Evolutionary conservation across 2,888 invertebrate species (phyloP).

Genomic region (Mycalesis mineus): DNA sequence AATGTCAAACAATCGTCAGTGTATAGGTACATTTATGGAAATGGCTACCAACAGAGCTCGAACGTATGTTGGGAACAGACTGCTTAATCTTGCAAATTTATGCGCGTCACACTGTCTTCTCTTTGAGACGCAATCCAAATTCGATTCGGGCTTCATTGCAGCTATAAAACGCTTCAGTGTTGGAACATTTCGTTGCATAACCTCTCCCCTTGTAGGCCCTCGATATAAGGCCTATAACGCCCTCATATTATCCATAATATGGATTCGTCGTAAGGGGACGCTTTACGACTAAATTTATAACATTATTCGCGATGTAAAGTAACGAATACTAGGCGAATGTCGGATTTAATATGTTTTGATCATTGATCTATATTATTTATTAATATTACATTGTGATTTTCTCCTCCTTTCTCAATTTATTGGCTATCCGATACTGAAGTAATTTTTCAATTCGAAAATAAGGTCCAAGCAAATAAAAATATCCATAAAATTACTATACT

Average conservation of each 20-base stretch:
- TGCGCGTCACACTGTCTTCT: constrained; percentile 74
- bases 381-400: too few species aligned
- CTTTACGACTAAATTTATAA: neutral
- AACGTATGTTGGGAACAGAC: constrained; percentile 39
- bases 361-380: too few species aligned
- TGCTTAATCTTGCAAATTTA: constrained; percentile 76
- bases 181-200: constrained; percentile 57
- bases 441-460: too few species aligned
- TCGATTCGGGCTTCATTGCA: constrained; percentile 46
- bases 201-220: neutral
- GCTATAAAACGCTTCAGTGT: constrained; percentile 20
- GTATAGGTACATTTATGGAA: constrained; percentile 54
- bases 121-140: constrained; percentile 71
- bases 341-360: too few species aligned
- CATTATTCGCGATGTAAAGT: too few species aligned
- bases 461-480: too few species aligned
- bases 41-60: constrained; percentile 31
- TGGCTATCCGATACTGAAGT: too few species aligned
- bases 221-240: neutral
- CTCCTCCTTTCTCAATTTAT: too few species aligned
- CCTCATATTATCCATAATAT: neutral
- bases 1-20: too few species aligned
- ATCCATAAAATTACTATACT: too few species aligned
- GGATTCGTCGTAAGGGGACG: neutral
- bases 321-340: too few species aligned